Conservation (phyloP, 2,888 invertebrate genomes). For the Opisthograptis luteolata region DNA sequence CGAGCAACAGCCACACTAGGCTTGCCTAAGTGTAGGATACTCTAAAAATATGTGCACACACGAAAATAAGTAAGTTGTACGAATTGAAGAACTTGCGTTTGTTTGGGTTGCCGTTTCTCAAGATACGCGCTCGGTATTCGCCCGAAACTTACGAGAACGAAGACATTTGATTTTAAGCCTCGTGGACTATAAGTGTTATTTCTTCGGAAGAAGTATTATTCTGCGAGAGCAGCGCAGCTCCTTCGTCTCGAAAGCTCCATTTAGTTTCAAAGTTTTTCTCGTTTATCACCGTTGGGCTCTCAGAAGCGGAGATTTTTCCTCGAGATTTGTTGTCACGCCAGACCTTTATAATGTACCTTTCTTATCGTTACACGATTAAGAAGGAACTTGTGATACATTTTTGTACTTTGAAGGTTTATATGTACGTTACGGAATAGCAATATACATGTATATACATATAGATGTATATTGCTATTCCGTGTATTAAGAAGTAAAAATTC, state of each 20-base stretch:
- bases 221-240: slow-evolving; percentile 80
- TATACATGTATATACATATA: no score
- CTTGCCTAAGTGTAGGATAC: background rate
- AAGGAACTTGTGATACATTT: slow-evolving; percentile 61
- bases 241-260: slow-evolving; percentile 84
- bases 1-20: no score
- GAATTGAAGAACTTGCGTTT: slow-evolving; percentile 32
- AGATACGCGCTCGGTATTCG: slow-evolving; percentile 59
- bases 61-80: slow-evolving; percentile 29
- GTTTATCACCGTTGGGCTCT: slow-evolving; percentile 84
- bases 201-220: slow-evolving; percentile 83
- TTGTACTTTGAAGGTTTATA: slow-evolving; percentile 24
- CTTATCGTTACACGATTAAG: slow-evolving; percentile 80
- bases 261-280: slow-evolving; percentile 85
- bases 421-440: background rate
- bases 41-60: slow-evolving; percentile 2
- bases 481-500: background rate
- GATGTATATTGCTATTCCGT: background rate
- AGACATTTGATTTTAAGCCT: slow-evolving; percentile 84
- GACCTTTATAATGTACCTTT: slow-evolving; percentile 84
- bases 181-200: slow-evolving; percentile 84
- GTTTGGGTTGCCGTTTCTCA: slow-evolving; percentile 57
- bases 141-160: slow-evolving; percentile 70
- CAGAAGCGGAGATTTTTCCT: slow-evolving; percentile 84
- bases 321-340: slow-evolving; percentile 85